Evolutionary conservation across 2,888 invertebrate genomes (phyloP), one percentile per base, ranked within the genome.

Genomic region (Diaprepes abbreviatus): DNA sequence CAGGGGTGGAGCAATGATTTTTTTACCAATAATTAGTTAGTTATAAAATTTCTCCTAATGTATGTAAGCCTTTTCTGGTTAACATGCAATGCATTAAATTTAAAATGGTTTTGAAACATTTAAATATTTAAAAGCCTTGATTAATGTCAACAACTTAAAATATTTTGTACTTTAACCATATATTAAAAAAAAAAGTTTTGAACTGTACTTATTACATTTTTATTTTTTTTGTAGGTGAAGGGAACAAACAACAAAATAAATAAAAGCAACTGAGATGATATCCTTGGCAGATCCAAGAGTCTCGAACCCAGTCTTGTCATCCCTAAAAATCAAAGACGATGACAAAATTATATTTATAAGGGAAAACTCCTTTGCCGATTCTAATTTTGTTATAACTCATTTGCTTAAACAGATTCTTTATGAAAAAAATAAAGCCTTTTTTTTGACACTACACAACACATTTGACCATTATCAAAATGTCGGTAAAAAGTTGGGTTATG

Each of bases 391-490:
- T 60, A 85, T 90, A 24, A 90, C 90, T 76, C 89, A 91, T 80
- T 82, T 93, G 59, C 86, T 90, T 36, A 91, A 89, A 79, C 89
- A 91, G 76, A 85, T 93, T 10, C 87, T 88, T 0, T 87, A 91
- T 75, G 88, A 88, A 70, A 88, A 89, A 70, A 84, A 86, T 65
- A 87, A 87, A 59, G 83, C 90, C 4, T 85, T 92, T 75, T 83
- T 93, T 52, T 85, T 93, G 54, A 88, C 90, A 55, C 85, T 91
- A 70, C 93, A 93, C 79, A 91, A 93, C 77, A 89, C 90, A 1
- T 85, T 91, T 52, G 87, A 88, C 60, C 93, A 93, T 80, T 93
- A 92, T 78, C 90, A 92, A 69, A 91, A 89, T 83, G 88, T 93
- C 33, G 91, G 92, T 10, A 88, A 91, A 78, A 90, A 91, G 77